Evolutionary conservation across 2,797 vertebrate species (phyloP), one percentile per base, ranked within the genome.

Genomic region (Propithecus perrieri): DNA sequence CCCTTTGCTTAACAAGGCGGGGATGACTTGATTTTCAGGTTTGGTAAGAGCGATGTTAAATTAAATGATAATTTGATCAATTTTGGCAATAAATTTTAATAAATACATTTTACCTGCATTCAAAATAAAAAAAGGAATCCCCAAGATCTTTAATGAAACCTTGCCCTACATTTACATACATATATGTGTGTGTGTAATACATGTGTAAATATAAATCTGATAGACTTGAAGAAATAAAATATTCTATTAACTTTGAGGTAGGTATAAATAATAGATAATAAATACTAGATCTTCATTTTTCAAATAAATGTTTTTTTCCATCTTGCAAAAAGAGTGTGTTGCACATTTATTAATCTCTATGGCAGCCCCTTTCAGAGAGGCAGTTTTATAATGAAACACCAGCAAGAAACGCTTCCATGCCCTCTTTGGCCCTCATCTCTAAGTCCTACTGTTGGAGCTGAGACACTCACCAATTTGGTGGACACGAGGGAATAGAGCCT

Each of bases 11-110:
- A 74, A 8, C 81, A 50, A 94, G 65, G n/a, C 67, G 55, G 8
- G 41, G 15, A 76, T 35, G 30, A 92, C 89, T 96, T 83, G 85
- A 88, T 84, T 96, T 94, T 94, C 86, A 89, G 57, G 38, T 83
- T 96, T 92, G 43, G 80, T 91, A 53, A 90, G 33, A 89, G 17
- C 17, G 43, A 84, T 69, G 17, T 76, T 59, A 59, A 59, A 59
- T 59, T 59, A 59, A 59, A 59, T 28, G 57, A 76, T 86, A 78
- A 87, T 57, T 67, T 75, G 84, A 46, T 15, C 30, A 72, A 78
- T 89, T 83, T 43, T 69, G 28, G 10, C 43, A 79, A 88, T 30
- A 72, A 6, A 38, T 59, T 57, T 80, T 57, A 57, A 30, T 59
- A 59, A 18, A 59, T 41, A 18, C 38, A 26, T 38, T 79, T 57